A percentile compares a stretch with the other conserved stretches of the same genome.
These are phyloP conservation scores for Leuciscus idus DNA, from an alignment of 2,113 vertebrate genomes.

Conservation along the genomic window DNA sequence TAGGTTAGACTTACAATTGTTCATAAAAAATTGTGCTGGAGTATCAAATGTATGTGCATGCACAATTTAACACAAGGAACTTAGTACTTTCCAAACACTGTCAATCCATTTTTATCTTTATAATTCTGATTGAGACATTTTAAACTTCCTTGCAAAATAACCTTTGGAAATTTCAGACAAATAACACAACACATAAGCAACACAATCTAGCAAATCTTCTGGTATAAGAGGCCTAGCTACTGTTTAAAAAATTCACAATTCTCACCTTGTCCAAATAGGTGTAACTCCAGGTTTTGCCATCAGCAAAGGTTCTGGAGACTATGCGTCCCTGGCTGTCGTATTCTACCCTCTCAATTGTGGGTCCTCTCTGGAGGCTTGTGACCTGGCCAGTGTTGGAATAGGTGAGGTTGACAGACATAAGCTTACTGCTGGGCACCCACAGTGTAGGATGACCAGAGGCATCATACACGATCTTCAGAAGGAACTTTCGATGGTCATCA, in stretches of 20 bases:
- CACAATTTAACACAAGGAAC: not conserved
- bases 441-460: conserved; percentile 91
- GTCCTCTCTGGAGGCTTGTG: conserved; percentile 90
- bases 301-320: conserved; percentile 91
- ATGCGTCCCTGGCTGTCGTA: conserved; percentile 95
- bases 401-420: conserved; percentile 94
- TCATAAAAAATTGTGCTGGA: not conserved
- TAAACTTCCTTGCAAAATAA: not conserved
- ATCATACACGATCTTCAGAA: conserved; percentile 94
- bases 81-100: not conserved
- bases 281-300: conserved; percentile 97
- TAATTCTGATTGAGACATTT: not conserved
- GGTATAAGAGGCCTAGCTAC: not conserved
- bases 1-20: not conserved
- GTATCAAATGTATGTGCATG: not conserved
- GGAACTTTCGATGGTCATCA: conserved; percentile 97
- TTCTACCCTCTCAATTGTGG: conserved; percentile 90
- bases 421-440: conserved; percentile 96
- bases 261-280: conserved; percentile 95
- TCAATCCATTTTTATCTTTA: not conserved
- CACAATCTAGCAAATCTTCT: not conserved
- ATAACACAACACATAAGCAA: not conserved
- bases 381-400: conserved; percentile 95
- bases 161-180: not conserved
- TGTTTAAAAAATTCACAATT: not conserved